Evolutionary conservation across 2,113 vertebrate genomes (phyloP), one percentile per base, ranked within the genome.

Genomic region (Geothlypis trichas): DNA sequence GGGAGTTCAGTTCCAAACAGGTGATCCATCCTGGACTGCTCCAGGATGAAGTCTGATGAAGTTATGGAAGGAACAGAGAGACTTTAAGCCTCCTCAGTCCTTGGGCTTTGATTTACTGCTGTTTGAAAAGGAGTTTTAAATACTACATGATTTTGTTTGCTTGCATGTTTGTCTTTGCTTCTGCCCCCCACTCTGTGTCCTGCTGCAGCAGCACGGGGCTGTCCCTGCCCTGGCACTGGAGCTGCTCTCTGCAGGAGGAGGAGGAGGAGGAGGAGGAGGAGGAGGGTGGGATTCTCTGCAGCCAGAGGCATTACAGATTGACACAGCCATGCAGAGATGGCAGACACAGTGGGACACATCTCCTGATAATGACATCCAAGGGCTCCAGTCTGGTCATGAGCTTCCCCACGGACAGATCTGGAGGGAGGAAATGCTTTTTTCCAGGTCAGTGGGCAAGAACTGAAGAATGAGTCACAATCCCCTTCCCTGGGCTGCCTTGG

Each of bases 111-210:
- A 68, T 81, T 77, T 57, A 57, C 12, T 72, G 62, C 11, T 68
- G 21, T 51, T 28, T 62, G 47, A 33, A 85, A 55, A 66, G 28
- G 12, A 72, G 5, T 30, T 67, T 58, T 78, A 89, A 91, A 91
- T 35, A n/a, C 9, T 2, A n/a, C 26, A 46, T 28, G 27, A 26
- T 59, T 84, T 78, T 78, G 19, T 58, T 75, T 63, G 49, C 20
- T 19, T 49, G 26, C 24, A 33, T 0, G 0, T 68, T 87, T 74
- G 24, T 33, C 72, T 73, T 57, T 24, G 23, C n/a, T 30, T 22
- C 61, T 37, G 44, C 12, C 22, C 18, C 2, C 4, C 0, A 0
- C 41, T 2, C 37, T 3, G 2, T 1, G 0, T 59, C 62, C 76
- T 39, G 44, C 35, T 4, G 2, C 41, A 73, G 67, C 27, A n/a